Base-by-base conservation (phyloP, 2,888 invertebrate genomes). In the Diplolepis rosae region DNA sequence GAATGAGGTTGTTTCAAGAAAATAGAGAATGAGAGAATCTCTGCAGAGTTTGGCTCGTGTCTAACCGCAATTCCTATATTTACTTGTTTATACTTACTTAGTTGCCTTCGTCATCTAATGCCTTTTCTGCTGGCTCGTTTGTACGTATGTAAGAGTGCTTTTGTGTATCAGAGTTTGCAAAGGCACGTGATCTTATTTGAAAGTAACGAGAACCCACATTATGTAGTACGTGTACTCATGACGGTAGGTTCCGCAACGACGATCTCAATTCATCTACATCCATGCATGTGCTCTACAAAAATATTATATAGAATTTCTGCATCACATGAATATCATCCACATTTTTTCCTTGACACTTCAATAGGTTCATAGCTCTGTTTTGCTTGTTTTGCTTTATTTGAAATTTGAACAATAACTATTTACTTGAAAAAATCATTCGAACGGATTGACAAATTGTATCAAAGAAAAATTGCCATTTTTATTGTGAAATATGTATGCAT, bases 171-270 rank as follows among this genome's bases (percentile, higher is more conserved):
- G 35, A 61, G 61, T 61, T 61, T 61, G 35, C 39, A 61, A 24
- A 61, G 61, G 61, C 39, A 61, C 61, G 61, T 61, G 61, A 61
- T 61, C 61, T 61, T 61, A 61, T 61, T 61, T 39, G 61, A 61
- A 39, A 61, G 61, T 61, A 61, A 61, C 61, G 39, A 61, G 61
- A 61, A 61, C 39, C 61, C 56, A 56, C 56, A 56, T 56, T 56
- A 56, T 56, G 24, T 56, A 56, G 61, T 39, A 39, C 39, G 39
- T 61, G 61, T 39, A 39, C 61, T 39, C 61, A 39, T 39, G 61
- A 39, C 61, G 39, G 35, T 39, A n/a, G 35, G 39, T 61, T 61
- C 22, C 61, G 13, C 61, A 24, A 61, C 61, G 24, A 39, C 61
- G 39, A 61, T 61, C 39, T 61, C 39, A 39, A 61, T 61, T 61